Base-by-base conservation (phyloP, 1,140 invertebrate species). In the Drosophila neocordata region DNA sequence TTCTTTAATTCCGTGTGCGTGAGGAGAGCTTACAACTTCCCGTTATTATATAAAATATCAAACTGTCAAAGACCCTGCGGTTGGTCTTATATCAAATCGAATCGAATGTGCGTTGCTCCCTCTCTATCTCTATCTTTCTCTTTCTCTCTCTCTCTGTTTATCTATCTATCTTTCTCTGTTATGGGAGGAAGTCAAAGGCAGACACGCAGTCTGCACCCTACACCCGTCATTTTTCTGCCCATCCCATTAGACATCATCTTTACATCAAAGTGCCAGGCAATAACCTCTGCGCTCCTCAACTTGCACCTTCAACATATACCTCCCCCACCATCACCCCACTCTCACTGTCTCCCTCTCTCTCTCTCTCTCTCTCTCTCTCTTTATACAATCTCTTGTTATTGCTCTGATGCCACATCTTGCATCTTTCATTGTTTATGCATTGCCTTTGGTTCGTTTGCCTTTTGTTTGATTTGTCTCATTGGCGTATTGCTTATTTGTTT, bases 51-150 rank as follows among this genome's bases (percentile, higher is more conserved):
- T 68, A 59, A 56, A 68, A 73, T 73, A 73, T 73, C 71, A 69
- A 73, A 73, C 60, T 69, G 71, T 73, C 71, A 65, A 69, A 69
- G 61, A 48, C 61, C 44, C 48, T 73, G 71, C 66, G 71, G 70
- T 73, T 73, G 65, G 41, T 48, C 41, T 48, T 48, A 48, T 11
- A 48, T 48, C 41, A 48, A 48, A 48, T 48, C 41, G 41, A 48
- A 48, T 48, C 41, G 41, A 48, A 48, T 31, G 27, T 31, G 1
- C 5, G 27, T 24, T 24, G 24, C n/a, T n/a, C n/a, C n/a, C n/a
- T n/a, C n/a, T 24, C 2, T 24, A 4, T 24, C 2, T 24, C 2
- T 24, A 4, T 24, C 2, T 4, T 1, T 24, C 22, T 24, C 22
- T 24, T 24, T 24, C 27, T 31, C 15, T 48, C 15, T 9, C 41